Conservation (phyloP, 2,113 vertebrate genomes). For the Nycticebus coucang region DNA sequence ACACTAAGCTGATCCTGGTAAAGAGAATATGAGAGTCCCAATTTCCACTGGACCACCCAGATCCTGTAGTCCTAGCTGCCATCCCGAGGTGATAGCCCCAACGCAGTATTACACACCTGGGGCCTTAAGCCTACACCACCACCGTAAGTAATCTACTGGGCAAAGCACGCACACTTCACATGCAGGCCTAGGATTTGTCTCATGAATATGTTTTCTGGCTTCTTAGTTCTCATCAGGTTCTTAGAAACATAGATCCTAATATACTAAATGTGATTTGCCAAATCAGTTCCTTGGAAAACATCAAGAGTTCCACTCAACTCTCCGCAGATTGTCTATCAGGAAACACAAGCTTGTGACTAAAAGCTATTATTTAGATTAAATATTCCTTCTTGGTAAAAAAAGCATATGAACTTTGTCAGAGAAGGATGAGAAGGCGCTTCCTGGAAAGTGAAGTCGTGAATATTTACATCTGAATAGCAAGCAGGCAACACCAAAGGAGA, state of each 20-base stretch:
- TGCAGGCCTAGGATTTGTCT: neutral
- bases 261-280: slow-evolving; percentile 37
- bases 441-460: neutral
- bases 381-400: slow-evolving; percentile 28
- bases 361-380: slow-evolving; percentile 8
- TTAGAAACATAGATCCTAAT: slow-evolving; percentile 8
- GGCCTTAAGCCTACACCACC: neutral
- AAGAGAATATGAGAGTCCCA: neutral
- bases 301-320: neutral
- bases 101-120: neutral
- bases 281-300: slow-evolving; percentile 38
- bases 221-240: neutral
- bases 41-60: neutral
- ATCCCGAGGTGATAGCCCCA: neutral
- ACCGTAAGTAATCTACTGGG: neutral
- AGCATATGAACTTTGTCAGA: neutral
- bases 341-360: slow-evolving; percentile 26
- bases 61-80: neutral
- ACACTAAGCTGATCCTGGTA: neutral
- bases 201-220: neutral
- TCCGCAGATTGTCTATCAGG: slow-evolving; percentile 2
- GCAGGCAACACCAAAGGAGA: neutral
- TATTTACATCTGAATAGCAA: neutral
- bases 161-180: neutral
- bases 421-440: neutral